phyloP scores from a whole-genome alignment of 2,797 vertebrate species.

The Rallus crepitans region DNA sequence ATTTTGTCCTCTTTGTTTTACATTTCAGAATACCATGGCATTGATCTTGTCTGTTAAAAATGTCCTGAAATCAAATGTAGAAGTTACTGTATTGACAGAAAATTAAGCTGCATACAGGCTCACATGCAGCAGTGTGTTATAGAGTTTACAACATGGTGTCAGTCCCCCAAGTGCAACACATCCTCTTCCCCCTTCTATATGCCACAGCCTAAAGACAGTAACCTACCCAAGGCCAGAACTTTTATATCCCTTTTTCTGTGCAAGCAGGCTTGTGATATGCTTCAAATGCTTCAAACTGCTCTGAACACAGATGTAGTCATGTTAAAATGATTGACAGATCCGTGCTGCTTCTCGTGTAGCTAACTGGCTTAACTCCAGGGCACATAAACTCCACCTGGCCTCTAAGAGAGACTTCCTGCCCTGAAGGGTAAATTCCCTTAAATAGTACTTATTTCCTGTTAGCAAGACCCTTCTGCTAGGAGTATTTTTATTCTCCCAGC shows the following conservation, averaged over 20 bases:
- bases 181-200: neutral
- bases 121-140: fast-evolving
- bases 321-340: neutral
- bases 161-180: neutral
- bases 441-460: neutral
- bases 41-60: neutral
- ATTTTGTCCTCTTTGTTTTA: neutral
- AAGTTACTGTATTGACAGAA: neutral
- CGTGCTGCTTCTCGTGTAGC: neutral
- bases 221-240: neutral
- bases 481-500: neutral
- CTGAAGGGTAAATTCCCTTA: neutral
- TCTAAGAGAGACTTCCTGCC: neutral
- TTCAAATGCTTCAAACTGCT: neutral
- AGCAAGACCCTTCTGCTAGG: neutral
- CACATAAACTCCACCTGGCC: neutral
- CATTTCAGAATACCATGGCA: neutral
- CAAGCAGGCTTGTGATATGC: neutral
- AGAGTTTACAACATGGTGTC: fast-evolving
- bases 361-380: neutral
- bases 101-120: neutral
- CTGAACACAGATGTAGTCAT: neutral
- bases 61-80: neutral
- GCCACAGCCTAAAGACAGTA: neutral
- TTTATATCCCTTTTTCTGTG: neutral